These are phyloP conservation scores for Calcarius lapponicus DNA, from an alignment of 2,797 vertebrate genomes.

Conservation along the genomic window DNA sequence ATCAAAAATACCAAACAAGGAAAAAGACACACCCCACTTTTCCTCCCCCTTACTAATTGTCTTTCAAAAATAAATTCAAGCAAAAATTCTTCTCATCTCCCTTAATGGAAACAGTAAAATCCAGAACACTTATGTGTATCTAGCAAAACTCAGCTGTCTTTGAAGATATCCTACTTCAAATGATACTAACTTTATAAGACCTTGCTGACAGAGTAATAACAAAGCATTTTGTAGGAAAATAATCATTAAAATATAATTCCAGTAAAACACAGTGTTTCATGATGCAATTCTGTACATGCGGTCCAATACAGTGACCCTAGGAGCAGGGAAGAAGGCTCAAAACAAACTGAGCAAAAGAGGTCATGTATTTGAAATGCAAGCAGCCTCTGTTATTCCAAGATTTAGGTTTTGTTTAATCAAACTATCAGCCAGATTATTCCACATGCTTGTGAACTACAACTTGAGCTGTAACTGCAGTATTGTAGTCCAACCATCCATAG, in stretches of 20 bases:
- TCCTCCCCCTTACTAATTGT: background rate
- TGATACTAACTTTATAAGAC: background rate
- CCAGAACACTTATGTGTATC: fast-evolving
- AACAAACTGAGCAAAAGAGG: background rate
- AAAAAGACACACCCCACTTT: background rate
- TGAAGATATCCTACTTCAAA: background rate
- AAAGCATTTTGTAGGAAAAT: background rate
- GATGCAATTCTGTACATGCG: background rate
- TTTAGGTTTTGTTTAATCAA: background rate
- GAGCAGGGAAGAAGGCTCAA: background rate
- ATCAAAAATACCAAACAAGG: background rate
- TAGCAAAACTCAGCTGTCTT: background rate
- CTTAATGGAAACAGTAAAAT: background rate
- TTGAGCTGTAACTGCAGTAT: background rate
- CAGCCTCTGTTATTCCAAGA: background rate
- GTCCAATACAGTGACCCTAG: background rate
- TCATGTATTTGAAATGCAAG: background rate
- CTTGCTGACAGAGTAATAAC: background rate
- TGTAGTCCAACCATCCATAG: background rate
- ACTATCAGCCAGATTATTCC: background rate
- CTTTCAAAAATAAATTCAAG: background rate
- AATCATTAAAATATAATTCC: background rate
- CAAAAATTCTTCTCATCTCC: background rate
- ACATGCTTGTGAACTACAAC: background rate
- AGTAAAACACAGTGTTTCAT: background rate